phyloP scores from a whole-genome alignment of 2,888 invertebrate genomes.

The Bombyx huttoni region DNA sequence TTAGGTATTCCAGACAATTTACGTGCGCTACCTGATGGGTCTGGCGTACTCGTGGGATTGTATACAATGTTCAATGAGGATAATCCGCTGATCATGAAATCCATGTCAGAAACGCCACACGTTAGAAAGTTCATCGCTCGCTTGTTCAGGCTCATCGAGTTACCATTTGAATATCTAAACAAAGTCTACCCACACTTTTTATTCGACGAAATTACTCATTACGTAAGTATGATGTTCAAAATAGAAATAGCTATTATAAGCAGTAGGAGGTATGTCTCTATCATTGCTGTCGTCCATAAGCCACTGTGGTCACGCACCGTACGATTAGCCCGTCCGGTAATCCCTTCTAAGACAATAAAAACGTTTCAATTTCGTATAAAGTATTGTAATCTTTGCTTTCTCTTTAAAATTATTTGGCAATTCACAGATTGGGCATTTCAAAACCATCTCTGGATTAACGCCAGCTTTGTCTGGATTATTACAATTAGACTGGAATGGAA shows the following conservation, averaged over 20 bases:
- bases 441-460: slow-evolving; percentile 36
- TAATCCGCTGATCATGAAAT: slow-evolving; percentile 67
- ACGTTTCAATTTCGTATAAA: no score
- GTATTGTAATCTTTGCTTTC: no score
- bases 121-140: slow-evolving; percentile 77
- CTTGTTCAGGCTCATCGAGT: slow-evolving; percentile 70
- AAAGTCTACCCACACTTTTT: slow-evolving; percentile 76
- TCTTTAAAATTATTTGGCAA: not conserved
- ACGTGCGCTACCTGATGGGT: slow-evolving; percentile 68
- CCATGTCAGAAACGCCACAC: slow-evolving; percentile 74
- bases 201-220: slow-evolving; percentile 74
- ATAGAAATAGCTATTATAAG: no score
- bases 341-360: no score
- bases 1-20: slow-evolving; percentile 78
- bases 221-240: slow-evolving; percentile 45
- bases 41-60: slow-evolving; percentile 78
- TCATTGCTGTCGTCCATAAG: no score
- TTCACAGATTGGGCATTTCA: slow-evolving; percentile 76
- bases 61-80: slow-evolving; percentile 67
- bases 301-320: no score
- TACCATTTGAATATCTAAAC: slow-evolving; percentile 76
- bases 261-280: no score
- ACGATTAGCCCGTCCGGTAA: no score
- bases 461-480: slow-evolving; percentile 71
- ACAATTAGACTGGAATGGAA: slow-evolving; percentile 80